Percentiles rank a stretch among this genome's conserved stretches.
These are phyloP conservation scores for Promerops cafer DNA, from an alignment of 2,113 vertebrate genomes.

Conservation along the genomic window DNA sequence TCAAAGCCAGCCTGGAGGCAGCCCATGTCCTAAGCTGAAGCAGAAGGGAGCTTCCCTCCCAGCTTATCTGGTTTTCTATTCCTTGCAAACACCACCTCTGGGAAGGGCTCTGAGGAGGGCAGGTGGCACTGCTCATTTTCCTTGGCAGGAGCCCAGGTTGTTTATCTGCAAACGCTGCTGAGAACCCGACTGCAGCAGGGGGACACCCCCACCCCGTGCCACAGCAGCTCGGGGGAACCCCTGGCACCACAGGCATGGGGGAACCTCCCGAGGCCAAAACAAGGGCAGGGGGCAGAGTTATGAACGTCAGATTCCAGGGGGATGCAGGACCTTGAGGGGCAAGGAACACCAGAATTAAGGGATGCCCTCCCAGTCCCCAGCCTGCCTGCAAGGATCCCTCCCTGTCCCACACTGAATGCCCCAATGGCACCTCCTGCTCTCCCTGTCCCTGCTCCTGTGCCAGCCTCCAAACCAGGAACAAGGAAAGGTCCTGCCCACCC, in stretches of 20 bases:
- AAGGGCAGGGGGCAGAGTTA: background rate
- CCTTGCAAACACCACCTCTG: background rate
- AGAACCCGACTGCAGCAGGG: background rate
- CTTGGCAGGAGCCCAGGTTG: background rate
- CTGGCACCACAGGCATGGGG: background rate
- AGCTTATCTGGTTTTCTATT: slow-evolving; percentile 39
- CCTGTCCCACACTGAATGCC: fast-evolving
- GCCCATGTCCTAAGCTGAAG: background rate
- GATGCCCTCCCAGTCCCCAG: background rate
- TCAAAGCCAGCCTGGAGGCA: too few species aligned
- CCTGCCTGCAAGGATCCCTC: background rate
- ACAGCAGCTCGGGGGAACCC: background rate
- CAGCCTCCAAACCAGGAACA: background rate
- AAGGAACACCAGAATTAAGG: background rate
- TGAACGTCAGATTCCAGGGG: background rate
- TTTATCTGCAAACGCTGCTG: background rate
- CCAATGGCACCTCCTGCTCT: background rate
- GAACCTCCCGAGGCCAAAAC: too few species aligned
- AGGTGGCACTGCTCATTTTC: background rate
- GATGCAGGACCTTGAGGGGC: background rate
- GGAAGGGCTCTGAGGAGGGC: too few species aligned
- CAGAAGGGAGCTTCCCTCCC: slow-evolving; percentile 44
- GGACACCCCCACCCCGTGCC: background rate
- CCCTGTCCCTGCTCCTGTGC: background rate
- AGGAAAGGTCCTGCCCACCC: background rate